Conservation (phyloP, 2,888 invertebrate genomes). For the Drosophila peninsularis region DNA sequence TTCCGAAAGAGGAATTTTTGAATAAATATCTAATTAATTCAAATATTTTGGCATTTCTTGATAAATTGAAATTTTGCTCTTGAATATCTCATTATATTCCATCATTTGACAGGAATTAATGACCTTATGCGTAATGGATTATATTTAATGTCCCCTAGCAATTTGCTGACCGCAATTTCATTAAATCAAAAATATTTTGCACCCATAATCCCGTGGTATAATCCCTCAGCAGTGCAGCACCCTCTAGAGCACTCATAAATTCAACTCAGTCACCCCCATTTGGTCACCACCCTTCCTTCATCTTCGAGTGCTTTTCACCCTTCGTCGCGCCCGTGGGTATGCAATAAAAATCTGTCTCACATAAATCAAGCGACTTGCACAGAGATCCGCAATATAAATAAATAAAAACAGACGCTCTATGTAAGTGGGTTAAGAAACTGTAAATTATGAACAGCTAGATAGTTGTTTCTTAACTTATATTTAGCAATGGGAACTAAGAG, state of each 20-base stretch:
- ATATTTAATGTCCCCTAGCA: constrained; percentile 6
- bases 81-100: not conserved
- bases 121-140: constrained; percentile 1
- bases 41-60: not conserved
- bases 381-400: constrained; percentile 33
- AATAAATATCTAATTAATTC: not conserved
- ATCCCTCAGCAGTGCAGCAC: constrained; percentile 49
- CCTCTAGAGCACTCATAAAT: constrained; percentile 54
- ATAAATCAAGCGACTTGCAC: constrained; percentile 64
- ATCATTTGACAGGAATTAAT: not conserved
- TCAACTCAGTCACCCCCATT: constrained; percentile 69
- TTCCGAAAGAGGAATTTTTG: not conserved
- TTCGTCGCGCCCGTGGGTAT: constrained; percentile 57
- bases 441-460: constrained; percentile 1
- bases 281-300: constrained; percentile 22
- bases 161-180: constrained; percentile 27
- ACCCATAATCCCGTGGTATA: constrained; percentile 53
- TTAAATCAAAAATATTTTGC: constrained; percentile 40
- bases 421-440: constrained; percentile 61
- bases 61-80: no score
- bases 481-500: no score
- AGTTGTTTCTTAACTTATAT: not conserved
- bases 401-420: constrained; percentile 12
- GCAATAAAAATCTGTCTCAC: constrained; percentile 71
- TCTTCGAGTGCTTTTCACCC: constrained; percentile 45